phyloP scores from a whole-genome alignment of 2,888 invertebrate species.

The Agelastica alni region DNA sequence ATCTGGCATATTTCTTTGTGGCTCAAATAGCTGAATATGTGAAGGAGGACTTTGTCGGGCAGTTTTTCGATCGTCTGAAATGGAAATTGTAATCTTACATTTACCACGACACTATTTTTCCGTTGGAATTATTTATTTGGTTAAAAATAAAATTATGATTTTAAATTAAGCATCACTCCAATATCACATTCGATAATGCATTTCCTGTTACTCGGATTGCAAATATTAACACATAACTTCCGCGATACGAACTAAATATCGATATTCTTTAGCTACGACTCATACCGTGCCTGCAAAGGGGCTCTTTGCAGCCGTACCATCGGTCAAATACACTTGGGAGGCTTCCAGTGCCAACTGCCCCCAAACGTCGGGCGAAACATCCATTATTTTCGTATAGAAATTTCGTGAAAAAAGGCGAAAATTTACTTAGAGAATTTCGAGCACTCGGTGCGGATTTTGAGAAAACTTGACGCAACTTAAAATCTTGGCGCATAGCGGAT shows the following conservation, averaged over 20 bases:
- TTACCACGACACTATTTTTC: too few species aligned
- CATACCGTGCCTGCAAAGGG: slow-evolving; percentile 84
- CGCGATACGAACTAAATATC: too few species aligned
- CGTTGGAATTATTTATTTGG: too few species aligned
- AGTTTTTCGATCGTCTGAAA: slow-evolving; percentile 92
- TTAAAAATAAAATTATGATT: too few species aligned
- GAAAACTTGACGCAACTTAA: slow-evolving; percentile 2
- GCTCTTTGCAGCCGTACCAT: slow-evolving; percentile 77
- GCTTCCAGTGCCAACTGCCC: slow-evolving; percentile 87
- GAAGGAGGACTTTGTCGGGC: slow-evolving; percentile 93
- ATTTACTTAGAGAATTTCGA: neutral
- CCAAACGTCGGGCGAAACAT: slow-evolving; percentile 72
- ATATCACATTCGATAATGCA: too few species aligned
- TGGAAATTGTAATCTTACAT: too few species aligned
- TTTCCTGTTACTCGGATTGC: too few species aligned
- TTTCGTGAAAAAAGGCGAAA: neutral
- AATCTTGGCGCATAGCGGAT: neutral
- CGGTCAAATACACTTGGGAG: slow-evolving; percentile 81
- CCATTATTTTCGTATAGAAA: slow-evolving; percentile 35
- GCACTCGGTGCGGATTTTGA: neutral
- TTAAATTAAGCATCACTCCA: too few species aligned
- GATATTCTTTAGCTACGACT: too few species aligned
- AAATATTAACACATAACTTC: too few species aligned
- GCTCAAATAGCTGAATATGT: slow-evolving; percentile 91
- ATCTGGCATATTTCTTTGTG: slow-evolving; percentile 93